phyloP scores from a whole-genome alignment of 1,140 invertebrate genomes.

The Drosophila quadrilineata region DNA sequence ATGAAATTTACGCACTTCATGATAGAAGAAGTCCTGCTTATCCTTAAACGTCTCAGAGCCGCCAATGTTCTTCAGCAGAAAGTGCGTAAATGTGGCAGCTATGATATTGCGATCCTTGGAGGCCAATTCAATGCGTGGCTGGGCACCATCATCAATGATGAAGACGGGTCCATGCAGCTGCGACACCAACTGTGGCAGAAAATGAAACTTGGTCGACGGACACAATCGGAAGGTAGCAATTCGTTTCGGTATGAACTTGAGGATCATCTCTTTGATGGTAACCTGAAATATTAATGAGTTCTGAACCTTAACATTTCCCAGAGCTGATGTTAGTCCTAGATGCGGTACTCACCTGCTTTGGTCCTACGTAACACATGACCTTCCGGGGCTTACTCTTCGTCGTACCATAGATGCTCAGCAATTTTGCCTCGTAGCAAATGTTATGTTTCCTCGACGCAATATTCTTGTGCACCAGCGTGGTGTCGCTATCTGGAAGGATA shows the following conservation, averaged over 20 bases:
- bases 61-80: conserved; percentile 96
- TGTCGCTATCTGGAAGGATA: conserved; percentile 85
- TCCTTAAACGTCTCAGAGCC: conserved; percentile 97
- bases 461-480: conserved; percentile 92
- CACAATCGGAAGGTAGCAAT: conserved; percentile 95
- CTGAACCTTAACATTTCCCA: conserved; percentile 64
- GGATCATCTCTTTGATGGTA: conserved; percentile 94
- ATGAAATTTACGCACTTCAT: conserved; percentile 93
- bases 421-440: conserved; percentile 92
- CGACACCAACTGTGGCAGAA: conserved; percentile 82
- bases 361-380: conserved; percentile 93
- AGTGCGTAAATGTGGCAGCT: conserved; percentile 95
- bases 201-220: conserved; percentile 92
- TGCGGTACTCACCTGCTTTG: conserved; percentile 85
- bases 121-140: conserved; percentile 91
- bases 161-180: conserved; percentile 84
- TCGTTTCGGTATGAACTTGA: conserved; percentile 95
- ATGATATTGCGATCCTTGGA: conserved; percentile 94
- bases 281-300: conserved; percentile 84
- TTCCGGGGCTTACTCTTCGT: conserved; percentile 88
- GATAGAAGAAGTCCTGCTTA: conserved; percentile 97
- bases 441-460: conserved; percentile 91
- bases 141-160: conserved; percentile 93
- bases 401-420: conserved; percentile 87
- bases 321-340: not conserved